phyloP scores from a whole-genome alignment of 2,113 vertebrate genomes.

The Potamarius usumacintae region DNA sequence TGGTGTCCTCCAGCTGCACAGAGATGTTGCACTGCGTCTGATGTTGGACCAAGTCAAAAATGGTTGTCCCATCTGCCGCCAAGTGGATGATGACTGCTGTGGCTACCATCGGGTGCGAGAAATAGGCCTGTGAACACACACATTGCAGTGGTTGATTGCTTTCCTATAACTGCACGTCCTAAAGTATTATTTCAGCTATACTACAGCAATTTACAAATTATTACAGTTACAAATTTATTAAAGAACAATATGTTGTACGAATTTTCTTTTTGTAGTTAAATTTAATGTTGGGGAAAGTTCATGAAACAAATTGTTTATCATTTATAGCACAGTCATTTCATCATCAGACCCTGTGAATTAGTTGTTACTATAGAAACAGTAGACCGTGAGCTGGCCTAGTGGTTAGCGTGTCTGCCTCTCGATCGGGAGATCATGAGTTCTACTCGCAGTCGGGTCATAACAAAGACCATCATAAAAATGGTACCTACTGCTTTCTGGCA shows the following conservation, averaged over 20 bases:
- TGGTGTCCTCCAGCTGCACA: slow-evolving; percentile 90
- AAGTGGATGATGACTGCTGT: slow-evolving; percentile 91
- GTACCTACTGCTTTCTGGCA: no score
- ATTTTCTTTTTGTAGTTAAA: neutral
- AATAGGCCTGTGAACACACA: slow-evolving; percentile 76
- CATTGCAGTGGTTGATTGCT: neutral
- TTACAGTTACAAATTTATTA: neutral
- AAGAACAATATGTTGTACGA: neutral
- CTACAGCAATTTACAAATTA: neutral
- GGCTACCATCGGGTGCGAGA: slow-evolving; percentile 95
- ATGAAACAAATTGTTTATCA: neutral
- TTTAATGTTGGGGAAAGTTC: neutral
- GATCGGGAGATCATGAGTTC: no score
- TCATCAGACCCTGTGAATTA: neutral
- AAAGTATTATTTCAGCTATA: neutral
- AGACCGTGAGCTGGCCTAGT: no score
- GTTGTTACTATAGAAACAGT: neutral
- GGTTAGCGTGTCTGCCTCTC: no score
- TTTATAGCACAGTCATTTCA: neutral
- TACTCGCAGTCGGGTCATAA: no score
- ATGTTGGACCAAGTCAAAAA: slow-evolving; percentile 69
- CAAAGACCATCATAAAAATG: no score
- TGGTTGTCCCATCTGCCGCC: slow-evolving; percentile 89
- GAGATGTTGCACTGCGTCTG: slow-evolving; percentile 91
- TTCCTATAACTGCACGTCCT: neutral